These are phyloP conservation scores for Cistogaster globosa DNA, from an alignment of 2,888 invertebrate genomes.

Conservation along the genomic window DNA sequence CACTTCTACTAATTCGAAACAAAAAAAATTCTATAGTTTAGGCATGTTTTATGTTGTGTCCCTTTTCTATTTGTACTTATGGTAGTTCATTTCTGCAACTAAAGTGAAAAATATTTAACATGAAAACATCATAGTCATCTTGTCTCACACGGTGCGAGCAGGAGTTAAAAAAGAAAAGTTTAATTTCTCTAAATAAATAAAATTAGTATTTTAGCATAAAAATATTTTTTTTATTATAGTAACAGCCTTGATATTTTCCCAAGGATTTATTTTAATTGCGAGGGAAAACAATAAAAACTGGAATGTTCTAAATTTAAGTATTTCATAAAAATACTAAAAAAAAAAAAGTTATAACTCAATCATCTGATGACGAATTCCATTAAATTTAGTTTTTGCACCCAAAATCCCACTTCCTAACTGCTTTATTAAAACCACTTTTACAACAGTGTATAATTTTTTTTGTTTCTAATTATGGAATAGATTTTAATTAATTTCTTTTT, in stretches of 20 bases:
- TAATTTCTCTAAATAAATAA: too few relatives aligned
- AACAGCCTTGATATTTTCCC: neutral
- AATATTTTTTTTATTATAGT: neutral
- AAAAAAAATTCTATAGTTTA: too few relatives aligned
- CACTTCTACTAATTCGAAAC: too few relatives aligned
- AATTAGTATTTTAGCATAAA: neutral
- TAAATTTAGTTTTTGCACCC: neutral
- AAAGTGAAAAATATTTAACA: too few relatives aligned
- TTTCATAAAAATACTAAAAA: neutral
- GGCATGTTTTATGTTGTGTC: too few relatives aligned
- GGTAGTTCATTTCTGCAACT: too few relatives aligned
- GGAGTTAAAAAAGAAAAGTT: too few relatives aligned
- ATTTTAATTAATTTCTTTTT: too few relatives aligned
- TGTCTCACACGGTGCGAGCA: too few relatives aligned
- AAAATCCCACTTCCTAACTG: neutral
- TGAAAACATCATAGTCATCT: too few relatives aligned
- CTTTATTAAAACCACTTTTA: slow-evolving; percentile 16
- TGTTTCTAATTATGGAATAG: too few relatives aligned
- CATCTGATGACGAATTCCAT: slow-evolving; percentile 57
- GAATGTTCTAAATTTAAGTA: neutral
- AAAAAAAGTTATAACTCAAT: slow-evolving; percentile 51
- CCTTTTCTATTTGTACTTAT: too few relatives aligned
- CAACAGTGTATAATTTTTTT: neutral
- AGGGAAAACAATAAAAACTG: neutral
- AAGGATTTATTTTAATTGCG: neutral